These are phyloP conservation scores for Myotis lucifugus DNA, from an alignment of 2,113 vertebrate species.

Conservation along the genomic window DNA sequence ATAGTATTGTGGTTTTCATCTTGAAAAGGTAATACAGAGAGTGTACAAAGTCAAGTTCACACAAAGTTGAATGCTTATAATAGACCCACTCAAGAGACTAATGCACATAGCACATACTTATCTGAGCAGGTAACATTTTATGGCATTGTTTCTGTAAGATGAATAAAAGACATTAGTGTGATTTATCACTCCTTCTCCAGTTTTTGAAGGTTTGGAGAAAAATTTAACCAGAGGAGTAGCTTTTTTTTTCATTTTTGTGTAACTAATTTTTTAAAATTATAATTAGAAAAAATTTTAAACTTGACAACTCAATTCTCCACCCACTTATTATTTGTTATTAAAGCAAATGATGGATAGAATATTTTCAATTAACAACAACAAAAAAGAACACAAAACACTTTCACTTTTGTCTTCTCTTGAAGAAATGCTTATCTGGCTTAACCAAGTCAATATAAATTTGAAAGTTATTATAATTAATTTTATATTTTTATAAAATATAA, in stretches of 20 bases:
- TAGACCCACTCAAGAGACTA: conserved; percentile 6
- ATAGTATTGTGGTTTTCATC: not conserved
- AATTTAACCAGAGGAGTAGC: not conserved
- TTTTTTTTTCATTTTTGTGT: not conserved
- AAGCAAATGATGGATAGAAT: no score
- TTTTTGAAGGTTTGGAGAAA: not conserved
- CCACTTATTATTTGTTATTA: not conserved
- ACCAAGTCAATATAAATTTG: not conserved
- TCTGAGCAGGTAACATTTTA: conserved; percentile 33
- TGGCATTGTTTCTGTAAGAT: not conserved
- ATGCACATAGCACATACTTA: conserved; percentile 1
- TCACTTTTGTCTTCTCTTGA: not conserved
- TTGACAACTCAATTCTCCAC: not conserved
- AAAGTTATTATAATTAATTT: conserved; percentile 14
- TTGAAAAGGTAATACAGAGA: not conserved
- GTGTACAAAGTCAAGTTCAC: conserved; percentile 19
- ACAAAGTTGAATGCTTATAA: conserved; percentile 40
- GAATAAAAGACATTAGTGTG: not conserved
- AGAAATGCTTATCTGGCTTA: not conserved
- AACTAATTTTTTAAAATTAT: not conserved
- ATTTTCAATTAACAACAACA: no score
- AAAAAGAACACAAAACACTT: not conserved
- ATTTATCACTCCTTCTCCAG: not conserved
- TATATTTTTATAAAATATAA: not conserved
- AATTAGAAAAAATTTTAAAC: not conserved